phyloP scores from a whole-genome alignment of 2,113 vertebrate genomes.

The Trematocara macrostoma region DNA sequence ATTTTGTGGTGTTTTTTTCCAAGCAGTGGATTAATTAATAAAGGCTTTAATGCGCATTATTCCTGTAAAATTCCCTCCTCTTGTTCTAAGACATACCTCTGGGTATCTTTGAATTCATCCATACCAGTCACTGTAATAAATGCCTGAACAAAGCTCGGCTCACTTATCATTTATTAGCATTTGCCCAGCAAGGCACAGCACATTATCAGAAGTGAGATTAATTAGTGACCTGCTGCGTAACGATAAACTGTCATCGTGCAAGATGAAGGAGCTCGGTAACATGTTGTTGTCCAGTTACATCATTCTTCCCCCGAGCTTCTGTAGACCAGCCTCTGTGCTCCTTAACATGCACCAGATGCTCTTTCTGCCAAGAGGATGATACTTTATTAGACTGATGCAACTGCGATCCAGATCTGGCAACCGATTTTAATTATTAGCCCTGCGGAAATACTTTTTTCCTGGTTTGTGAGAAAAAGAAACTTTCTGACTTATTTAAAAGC shows the following conservation, averaged over 20 bases:
- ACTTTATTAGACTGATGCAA: constrained; percentile 68
- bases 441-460: neutral
- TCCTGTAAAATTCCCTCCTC: neutral
- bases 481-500: neutral
- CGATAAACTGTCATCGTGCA: constrained; percentile 27
- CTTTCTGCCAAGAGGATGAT: constrained; percentile 16
- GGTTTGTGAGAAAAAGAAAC: neutral
- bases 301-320: constrained; percentile 24
- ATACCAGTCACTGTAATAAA: neutral
- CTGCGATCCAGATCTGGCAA: constrained; percentile 48
- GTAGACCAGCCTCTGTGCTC: neutral
- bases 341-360: constrained; percentile 51
- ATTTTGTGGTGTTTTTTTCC: neutral
- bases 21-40: neutral
- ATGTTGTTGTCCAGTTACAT: constrained; percentile 47
- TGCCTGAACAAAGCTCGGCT: neutral
- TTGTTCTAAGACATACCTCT: neutral
- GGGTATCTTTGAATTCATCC: neutral
- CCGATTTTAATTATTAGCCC: constrained; percentile 10
- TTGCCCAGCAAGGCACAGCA: neutral
- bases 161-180: neutral
- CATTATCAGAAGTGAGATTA: constrained; percentile 5
- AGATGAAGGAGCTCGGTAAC: constrained; percentile 22
- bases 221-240: constrained; percentile 40
- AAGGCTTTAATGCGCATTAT: neutral